Percentiles rank a stretch among this genome's conserved stretches.
These are phyloP conservation scores for Endotricha flammealis DNA, from an alignment of 2,888 invertebrate genomes.

Conservation along the genomic window DNA sequence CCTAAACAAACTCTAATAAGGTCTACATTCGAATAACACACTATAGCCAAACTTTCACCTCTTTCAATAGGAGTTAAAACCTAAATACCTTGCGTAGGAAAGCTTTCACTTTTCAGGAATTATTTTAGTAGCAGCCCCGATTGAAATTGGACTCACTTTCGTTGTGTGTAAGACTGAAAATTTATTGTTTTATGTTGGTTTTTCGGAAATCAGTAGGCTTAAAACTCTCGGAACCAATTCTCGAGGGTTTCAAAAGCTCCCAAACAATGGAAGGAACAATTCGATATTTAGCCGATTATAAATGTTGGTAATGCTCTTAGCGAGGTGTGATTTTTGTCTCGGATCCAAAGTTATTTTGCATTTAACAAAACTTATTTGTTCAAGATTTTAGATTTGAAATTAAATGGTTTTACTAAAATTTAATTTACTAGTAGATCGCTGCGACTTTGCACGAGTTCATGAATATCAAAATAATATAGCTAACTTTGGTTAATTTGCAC, in stretches of 20 bases:
- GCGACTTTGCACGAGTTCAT: too few species aligned
- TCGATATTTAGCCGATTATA: constrained; percentile 77
- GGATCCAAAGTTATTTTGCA: constrained; percentile 24
- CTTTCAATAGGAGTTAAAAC: constrained; percentile 77
- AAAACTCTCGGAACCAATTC: constrained; percentile 74
- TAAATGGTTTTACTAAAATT: too few species aligned
- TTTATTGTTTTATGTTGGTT: constrained; percentile 32
- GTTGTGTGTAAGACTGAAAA: constrained; percentile 33
- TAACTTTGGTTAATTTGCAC: too few species aligned
- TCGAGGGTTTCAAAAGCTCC: constrained; percentile 57
- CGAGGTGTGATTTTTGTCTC: constrained; percentile 64
- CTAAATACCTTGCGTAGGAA: constrained; percentile 75
- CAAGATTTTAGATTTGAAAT: too few species aligned
- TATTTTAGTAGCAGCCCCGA: constrained; percentile 39
- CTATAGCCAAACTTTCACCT: constrained; percentile 71
- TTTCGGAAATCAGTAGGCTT: constrained; percentile 71
- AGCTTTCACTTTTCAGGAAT: constrained; percentile 78
- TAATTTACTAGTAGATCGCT: too few species aligned
- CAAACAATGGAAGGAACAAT: constrained; percentile 74
- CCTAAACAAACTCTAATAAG: constrained; percentile 30
- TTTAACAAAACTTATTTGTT: constrained; percentile 1
- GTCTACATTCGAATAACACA: constrained; percentile 30
- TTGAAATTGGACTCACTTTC: constrained; percentile 41
- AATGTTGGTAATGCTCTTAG: constrained; percentile 73
- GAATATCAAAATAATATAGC: too few species aligned